Conservation (phyloP, 2,113 vertebrate species). For the Xiphophorus couchianus region DNA sequence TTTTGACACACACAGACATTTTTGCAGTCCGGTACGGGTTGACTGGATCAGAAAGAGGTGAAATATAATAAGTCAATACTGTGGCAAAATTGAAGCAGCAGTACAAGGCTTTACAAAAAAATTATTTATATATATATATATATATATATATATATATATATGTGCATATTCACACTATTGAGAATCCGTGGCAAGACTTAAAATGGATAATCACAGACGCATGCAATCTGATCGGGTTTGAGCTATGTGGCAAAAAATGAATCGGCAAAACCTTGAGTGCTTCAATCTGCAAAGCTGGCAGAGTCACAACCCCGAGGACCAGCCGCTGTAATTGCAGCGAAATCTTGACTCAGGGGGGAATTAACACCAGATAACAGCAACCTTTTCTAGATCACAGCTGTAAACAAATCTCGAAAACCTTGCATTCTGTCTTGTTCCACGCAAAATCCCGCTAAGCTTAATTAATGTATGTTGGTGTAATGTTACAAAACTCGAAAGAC, state of each 20-base stretch:
- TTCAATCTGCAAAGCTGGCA: background rate
- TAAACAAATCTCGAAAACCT: background rate
- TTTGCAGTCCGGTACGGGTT: background rate
- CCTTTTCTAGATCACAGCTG: background rate
- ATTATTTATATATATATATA: too few relatives aligned
- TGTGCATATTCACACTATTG: background rate
- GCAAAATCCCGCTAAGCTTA: background rate
- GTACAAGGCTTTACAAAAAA: too few relatives aligned
- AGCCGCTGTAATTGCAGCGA: background rate
- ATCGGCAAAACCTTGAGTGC: background rate
- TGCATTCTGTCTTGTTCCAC: background rate
- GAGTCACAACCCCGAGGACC: background rate
- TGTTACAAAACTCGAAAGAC: background rate
- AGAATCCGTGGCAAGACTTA: background rate
- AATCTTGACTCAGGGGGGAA: background rate
- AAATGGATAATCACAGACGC: background rate
- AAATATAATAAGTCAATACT: background rate
- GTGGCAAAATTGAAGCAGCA: background rate
- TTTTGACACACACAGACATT: background rate
- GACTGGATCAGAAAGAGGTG: background rate
- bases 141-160: too few relatives aligned
- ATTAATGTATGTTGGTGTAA: background rate
- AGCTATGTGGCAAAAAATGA: background rate
- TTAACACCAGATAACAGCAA: background rate
- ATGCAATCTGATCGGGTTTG: background rate